Percentiles rank a stretch among this genome's conserved stretches.
phyloP scores from a whole-genome alignment of 2,797 vertebrate genomes.

The Craterocephalus amniculus region DNA sequence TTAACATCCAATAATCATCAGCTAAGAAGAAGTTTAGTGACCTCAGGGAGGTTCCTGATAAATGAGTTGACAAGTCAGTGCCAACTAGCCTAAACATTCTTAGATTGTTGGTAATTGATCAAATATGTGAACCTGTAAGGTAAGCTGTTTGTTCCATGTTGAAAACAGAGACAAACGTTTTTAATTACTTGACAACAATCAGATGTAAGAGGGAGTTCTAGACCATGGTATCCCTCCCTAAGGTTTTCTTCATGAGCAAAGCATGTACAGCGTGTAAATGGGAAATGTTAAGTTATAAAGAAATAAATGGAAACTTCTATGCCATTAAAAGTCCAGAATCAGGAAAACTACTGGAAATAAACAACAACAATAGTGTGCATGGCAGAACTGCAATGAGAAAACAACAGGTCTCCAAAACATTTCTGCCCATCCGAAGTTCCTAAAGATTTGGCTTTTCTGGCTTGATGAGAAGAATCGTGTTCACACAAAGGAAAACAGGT shows the following conservation, averaged over 20 bases:
- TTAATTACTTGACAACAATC: no score
- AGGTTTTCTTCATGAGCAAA: not conserved
- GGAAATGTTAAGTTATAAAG: not conserved
- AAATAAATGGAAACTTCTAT: not conserved
- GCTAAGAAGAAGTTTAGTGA: not conserved
- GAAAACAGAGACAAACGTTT: not conserved
- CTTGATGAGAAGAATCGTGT: not conserved
- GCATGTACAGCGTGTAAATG: not conserved
- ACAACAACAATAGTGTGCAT: no score
- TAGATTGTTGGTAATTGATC: not conserved
- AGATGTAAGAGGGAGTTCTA: not conserved
- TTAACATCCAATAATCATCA: not conserved
- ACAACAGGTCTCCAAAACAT: no score
- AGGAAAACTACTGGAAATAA: no score
- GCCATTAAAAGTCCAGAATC: not conserved
- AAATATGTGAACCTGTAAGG: not conserved
- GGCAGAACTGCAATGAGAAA: no score
- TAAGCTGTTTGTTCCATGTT: not conserved
- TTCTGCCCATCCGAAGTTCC: no score
- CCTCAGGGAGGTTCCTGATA: not conserved
- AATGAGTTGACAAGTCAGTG: not conserved
- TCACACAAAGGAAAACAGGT: not conserved
- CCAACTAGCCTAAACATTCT: not conserved
- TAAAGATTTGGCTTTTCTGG: no score
- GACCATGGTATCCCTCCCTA: not conserved